A percentile compares a stretch with the other conserved stretches of the same genome.
Conservation (phyloP, 1,140 invertebrate genomes). For the Caerostris extrusa region DNA sequence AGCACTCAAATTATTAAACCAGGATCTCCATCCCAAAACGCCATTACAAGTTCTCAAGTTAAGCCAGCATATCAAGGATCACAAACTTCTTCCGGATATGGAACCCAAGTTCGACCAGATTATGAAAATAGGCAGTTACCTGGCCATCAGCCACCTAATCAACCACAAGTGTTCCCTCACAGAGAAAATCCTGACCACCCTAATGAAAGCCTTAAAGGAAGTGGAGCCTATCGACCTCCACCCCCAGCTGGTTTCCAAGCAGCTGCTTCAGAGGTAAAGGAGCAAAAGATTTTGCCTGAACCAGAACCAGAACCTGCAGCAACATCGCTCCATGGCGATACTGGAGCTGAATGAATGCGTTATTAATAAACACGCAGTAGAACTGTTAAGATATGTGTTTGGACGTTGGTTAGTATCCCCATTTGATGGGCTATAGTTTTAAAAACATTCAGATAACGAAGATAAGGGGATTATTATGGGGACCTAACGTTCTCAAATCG, state of each 20-base stretch:
- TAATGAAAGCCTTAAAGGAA: slow-evolving; percentile 73
- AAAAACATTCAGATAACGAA: slow-evolving; percentile 52
- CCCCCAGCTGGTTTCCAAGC: slow-evolving; percentile 71
- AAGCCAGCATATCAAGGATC: slow-evolving; percentile 39
- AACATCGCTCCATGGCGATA: slow-evolving; percentile 52
- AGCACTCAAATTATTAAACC: slow-evolving; percentile 16
- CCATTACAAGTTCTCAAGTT: slow-evolving; percentile 30
- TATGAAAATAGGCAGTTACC: slow-evolving; percentile 43
- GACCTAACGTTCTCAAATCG: slow-evolving; percentile 63
- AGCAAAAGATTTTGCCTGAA: slow-evolving; percentile 35
- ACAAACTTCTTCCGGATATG: slow-evolving; percentile 46
- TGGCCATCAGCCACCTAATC: slow-evolving; percentile 72
- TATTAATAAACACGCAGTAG: not conserved
- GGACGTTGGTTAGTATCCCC: slow-evolving; percentile 21
- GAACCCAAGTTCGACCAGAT: slow-evolving; percentile 21
- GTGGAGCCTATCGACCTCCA: slow-evolving; percentile 69
- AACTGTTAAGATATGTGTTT: slow-evolving; percentile 47
- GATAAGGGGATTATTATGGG: not conserved
- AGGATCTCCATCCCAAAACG: slow-evolving; percentile 66
- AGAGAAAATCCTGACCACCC: slow-evolving; percentile 75
- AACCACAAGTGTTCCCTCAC: slow-evolving; percentile 69
- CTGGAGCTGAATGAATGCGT: slow-evolving; percentile 54
- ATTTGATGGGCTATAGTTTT: slow-evolving; percentile 27
- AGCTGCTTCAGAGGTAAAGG: slow-evolving; percentile 65
- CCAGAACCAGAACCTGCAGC: slow-evolving; percentile 73